Base-by-base conservation (phyloP, 2,797 vertebrate genomes). In the Gymnoscopelus microlampas region DNA sequence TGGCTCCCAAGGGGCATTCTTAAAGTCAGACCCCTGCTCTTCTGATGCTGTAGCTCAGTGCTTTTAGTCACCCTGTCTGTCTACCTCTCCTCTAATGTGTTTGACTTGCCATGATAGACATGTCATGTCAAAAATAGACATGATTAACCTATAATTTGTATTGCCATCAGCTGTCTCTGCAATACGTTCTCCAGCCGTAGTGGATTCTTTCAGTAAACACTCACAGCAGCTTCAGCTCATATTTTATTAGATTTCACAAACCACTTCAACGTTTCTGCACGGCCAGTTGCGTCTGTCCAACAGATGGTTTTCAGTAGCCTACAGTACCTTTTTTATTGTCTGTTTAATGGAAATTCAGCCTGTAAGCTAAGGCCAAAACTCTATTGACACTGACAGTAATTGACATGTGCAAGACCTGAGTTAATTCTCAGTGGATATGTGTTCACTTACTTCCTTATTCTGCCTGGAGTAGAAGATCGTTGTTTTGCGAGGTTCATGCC, bases 1-100 rank as follows among this genome's bases (percentile, higher is more conserved):
- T 83, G 73, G 66, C 60, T 85, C 73, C 88, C 84, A 66, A 4
- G 64, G 57, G 84, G 71, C 53, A 48, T 78, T 79, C 64, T 83
- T 88, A 15, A 78, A 84, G 65, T 85, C 77, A 79, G 59, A 84
- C 8, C 39, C 8, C 39, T 44, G 39, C 39, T 44, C 7, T 44
- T 8, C 39, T 13, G 50, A 15, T 4, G 50, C 50, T 51, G 50
- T 49, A 23, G 48, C 47, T 48, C 60, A 13, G 2, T 51, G n/a
- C n/a, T 15, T 51, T 11, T n/a, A 3, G 3, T 32, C 47, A 62
- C 13, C 70, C 23, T 58, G 23, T 39, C 64, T 55, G 23, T 39
- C 64, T 55, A 69, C 15, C 11, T 63, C 24, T 49, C 5, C 19
- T 35, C 48, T 71, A 44, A 8, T 44, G 19, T 60, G 10, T 66